Base-by-base conservation (phyloP, 2,113 vertebrate species). In the Forbesichthys papilliferus region DNA sequence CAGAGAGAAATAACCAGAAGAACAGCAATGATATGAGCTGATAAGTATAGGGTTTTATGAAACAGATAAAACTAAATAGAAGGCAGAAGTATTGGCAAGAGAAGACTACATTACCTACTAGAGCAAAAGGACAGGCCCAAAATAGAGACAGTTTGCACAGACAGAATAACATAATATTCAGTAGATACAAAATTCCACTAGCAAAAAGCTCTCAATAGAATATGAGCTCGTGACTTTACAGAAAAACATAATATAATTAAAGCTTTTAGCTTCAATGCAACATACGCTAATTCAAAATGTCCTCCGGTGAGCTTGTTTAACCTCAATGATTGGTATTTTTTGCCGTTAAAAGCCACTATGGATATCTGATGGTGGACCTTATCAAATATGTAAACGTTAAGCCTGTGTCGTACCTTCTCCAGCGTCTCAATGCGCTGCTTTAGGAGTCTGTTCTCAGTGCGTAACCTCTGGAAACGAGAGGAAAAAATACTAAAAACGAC, bases 351-450 rank as follows among this genome's bases (percentile, higher is more conserved):
- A 27, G 27, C 27, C 27, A 27, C 27, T 27, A 27, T 2, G 27
- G 27, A 27, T 27, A 27, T 3, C 27, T 27, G 27, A 27, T 27
- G 27, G 27, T 27, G 27, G 27, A 27, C 27, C 27, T 27, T 27
- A 27, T 27, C 27, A 27, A 27, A 27, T 27, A 27, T 27, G 27
- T 27, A 27, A 3, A 27, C 2, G 27, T 42, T 42, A n/a, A 64
- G 7, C 14, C 56, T 60, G 11, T 60, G 11, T 72, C 89, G 92
- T 77, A 98, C 96, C 94, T 98, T 98, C 89, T 98, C 96, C 34
- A 98, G 86, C 1, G 96, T 98, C 75, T 98, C 96, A 0, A 98
- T 98, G 71, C 96, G 93, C 81, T 98, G 96, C 79, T 98, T 98
- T 64, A 98, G 91, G 57, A 98, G 94, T 13, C 96, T 81, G 89